phyloP scores from a whole-genome alignment of 2,113 vertebrate genomes.

The Ranitomeya imitator region DNA sequence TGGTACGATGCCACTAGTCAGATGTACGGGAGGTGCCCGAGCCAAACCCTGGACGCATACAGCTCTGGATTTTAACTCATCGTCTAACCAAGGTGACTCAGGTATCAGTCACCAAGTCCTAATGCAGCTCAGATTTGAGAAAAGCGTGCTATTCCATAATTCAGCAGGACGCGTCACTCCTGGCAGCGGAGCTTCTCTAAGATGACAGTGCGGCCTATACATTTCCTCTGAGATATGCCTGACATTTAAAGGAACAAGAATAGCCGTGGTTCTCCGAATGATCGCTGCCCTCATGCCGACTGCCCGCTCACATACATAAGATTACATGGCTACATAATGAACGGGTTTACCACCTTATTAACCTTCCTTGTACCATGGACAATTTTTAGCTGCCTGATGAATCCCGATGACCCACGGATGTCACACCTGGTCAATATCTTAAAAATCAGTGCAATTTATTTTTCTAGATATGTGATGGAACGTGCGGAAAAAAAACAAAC shows the following conservation, averaged over 20 bases:
- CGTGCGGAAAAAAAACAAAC: no score
- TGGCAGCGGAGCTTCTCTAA: background rate
- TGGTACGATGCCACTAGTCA: background rate
- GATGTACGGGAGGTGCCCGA: background rate
- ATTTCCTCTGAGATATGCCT: background rate
- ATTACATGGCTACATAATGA: background rate
- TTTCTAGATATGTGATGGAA: no score
- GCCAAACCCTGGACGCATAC: background rate
- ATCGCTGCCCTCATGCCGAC: constrained; percentile 13
- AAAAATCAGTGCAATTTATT: no score
- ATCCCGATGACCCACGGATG: background rate
- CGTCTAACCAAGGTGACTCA: background rate
- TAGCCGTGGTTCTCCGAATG: background rate
- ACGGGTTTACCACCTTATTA: background rate
- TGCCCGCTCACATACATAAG: background rate
- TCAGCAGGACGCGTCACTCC: background rate
- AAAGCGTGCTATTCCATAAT: background rate
- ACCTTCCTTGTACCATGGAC: background rate
- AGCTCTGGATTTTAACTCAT: background rate
- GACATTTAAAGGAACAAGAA: constrained; percentile 41
- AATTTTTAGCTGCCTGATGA: background rate
- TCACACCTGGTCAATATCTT: background rate
- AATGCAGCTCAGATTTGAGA: background rate
- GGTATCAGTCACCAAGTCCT: background rate
- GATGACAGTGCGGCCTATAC: background rate